phyloP scores from a whole-genome alignment of 2,888 invertebrate genomes.

The Lasioglossum villosulum region DNA sequence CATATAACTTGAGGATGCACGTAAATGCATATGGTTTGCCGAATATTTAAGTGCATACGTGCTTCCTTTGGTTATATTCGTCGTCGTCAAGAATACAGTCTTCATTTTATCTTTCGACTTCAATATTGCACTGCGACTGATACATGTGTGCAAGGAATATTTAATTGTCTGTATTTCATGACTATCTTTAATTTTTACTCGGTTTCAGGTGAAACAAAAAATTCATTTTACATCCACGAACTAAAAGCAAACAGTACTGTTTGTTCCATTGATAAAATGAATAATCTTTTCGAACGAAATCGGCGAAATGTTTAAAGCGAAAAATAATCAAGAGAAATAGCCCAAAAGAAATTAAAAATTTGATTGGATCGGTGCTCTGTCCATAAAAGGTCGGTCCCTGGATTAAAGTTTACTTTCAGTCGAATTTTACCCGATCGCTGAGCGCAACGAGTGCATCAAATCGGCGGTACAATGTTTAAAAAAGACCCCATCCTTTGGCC shows the following conservation, averaged over 20 bases:
- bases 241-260: not conserved
- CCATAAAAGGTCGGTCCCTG: not conserved
- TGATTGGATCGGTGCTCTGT: not conserved
- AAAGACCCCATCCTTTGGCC: accelerated
- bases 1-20: not conserved
- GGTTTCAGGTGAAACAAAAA: not conserved
- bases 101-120: not conserved
- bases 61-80: too few relatives aligned
- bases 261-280: not conserved
- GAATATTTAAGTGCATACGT: not conserved
- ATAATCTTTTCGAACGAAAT: not conserved
- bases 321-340: not conserved
- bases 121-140: not conserved
- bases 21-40: not conserved
- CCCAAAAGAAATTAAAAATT: not conserved
- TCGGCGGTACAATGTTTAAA: not conserved
- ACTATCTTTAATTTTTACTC: not conserved
- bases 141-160: not conserved
- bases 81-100: not conserved
- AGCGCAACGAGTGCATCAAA: not conserved
- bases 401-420: not conserved
- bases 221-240: not conserved
- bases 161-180: not conserved
- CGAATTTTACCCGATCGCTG: not conserved
- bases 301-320: not conserved